These are phyloP conservation scores for Cisticola juncidis DNA, from an alignment of 2,113 vertebrate species.

Conservation along the genomic window DNA sequence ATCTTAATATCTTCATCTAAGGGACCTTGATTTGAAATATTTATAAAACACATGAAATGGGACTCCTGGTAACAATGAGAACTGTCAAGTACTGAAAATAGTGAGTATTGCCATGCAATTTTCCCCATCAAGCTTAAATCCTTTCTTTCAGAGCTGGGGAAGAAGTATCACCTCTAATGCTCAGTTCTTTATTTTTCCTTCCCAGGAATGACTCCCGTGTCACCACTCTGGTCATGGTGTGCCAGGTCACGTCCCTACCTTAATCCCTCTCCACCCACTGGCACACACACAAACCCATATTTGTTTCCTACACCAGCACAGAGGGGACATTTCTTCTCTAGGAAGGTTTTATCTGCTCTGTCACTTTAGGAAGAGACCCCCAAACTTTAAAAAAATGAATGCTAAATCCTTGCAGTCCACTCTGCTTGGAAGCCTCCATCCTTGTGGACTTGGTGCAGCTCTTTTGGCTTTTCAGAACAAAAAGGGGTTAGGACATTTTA, in stretches of 20 bases:
- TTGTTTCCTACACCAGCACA: not conserved
- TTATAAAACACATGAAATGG: conserved; percentile 24
- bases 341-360: not conserved
- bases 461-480: not conserved
- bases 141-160: not conserved
- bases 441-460: not conserved
- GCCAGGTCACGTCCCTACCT: not conserved
- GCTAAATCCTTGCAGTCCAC: not conserved
- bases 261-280: not conserved
- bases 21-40: conserved; percentile 24
- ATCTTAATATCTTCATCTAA: conserved; percentile 12
- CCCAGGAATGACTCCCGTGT: not conserved
- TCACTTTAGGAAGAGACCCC: not conserved
- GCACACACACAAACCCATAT: fast-evolving
- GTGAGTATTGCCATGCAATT: not conserved
- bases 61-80: not conserved
- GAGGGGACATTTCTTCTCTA: not conserved
- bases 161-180: not conserved
- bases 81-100: conserved; percentile 2
- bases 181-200: not conserved
- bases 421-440: not conserved
- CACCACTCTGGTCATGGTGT: not conserved
- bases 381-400: not conserved
- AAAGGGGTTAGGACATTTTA: not conserved
- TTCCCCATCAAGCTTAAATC: not conserved